phyloP scores from a whole-genome alignment of 1,140 invertebrate species.

The Drosophila santomea region DNA sequence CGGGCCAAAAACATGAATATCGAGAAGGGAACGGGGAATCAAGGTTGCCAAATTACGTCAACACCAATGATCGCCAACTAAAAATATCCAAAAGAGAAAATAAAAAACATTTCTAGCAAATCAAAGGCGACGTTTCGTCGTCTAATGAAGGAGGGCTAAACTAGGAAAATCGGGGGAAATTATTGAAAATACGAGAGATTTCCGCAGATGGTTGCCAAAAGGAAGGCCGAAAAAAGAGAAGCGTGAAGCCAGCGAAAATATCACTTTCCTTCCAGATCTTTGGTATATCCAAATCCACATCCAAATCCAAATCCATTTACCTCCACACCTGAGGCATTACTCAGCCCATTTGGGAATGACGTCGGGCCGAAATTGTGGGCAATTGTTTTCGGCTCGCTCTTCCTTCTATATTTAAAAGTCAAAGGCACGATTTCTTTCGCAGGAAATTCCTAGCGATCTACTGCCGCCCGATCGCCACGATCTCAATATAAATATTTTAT shows the following conservation, averaged over 20 bases:
- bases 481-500: constrained; percentile 80
- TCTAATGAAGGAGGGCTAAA: constrained; percentile 37
- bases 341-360: constrained; percentile 46
- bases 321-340: constrained; percentile 43
- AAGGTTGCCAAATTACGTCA: constrained; percentile 83
- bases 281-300: neutral
- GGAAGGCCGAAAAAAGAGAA: constrained; percentile 4
- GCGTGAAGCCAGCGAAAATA: constrained; percentile 3
- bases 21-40: constrained; percentile 61
- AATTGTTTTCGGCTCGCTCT: constrained; percentile 56
- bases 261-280: constrained; percentile 46
- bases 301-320: constrained; percentile 26
- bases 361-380: constrained; percentile 38
- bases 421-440: constrained; percentile 57
- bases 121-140: constrained; percentile 76
- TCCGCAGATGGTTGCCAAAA: constrained; percentile 72
- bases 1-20: constrained; percentile 23
- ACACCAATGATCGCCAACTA: constrained; percentile 73
- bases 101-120: constrained; percentile 56
- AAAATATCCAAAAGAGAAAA: constrained; percentile 56
- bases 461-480: constrained; percentile 33
- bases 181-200: constrained; percentile 71
- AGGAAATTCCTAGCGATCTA: constrained; percentile 64
- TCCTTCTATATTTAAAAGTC: constrained; percentile 75
- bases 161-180: constrained; percentile 48